Evolutionary conservation across 2,113 vertebrate genomes (phyloP).

Genomic region (Anas platyrhynchos): DNA sequence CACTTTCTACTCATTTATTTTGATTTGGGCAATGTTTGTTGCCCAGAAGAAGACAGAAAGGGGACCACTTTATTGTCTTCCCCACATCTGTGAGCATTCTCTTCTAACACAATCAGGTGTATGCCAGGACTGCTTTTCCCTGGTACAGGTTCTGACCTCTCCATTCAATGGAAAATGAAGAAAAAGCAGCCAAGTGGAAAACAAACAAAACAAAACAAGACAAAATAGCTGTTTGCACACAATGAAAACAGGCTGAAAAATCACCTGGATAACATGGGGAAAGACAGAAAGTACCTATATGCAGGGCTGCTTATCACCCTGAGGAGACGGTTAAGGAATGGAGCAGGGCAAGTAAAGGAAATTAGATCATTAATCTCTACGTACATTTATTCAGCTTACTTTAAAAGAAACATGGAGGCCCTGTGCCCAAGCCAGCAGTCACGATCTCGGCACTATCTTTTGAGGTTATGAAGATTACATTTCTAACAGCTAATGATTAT

Average conservation of each 20-base stretch:
- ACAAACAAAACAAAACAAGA: neutral
- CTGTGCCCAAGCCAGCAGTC: neutral
- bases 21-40: neutral
- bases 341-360: neutral
- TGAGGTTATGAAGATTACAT: neutral
- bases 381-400: neutral
- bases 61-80: neutral
- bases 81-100: neutral
- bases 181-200: neutral
- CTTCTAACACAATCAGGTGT: neutral
- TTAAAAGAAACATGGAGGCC: neutral
- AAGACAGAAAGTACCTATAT: neutral
- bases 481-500: conserved; percentile 66
- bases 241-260: neutral
- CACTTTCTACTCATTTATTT: neutral
- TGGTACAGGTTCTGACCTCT: neutral
- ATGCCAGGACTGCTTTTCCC: neutral
- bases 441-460: conserved; percentile 35
- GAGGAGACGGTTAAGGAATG: neutral
- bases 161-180: neutral
- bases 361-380: neutral
- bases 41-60: neutral
- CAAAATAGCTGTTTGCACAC: neutral
- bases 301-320: neutral
- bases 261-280: neutral